Evolutionary conservation across 2,797 vertebrate species (phyloP).

Genomic region (Leptodactylus fallax): DNA sequence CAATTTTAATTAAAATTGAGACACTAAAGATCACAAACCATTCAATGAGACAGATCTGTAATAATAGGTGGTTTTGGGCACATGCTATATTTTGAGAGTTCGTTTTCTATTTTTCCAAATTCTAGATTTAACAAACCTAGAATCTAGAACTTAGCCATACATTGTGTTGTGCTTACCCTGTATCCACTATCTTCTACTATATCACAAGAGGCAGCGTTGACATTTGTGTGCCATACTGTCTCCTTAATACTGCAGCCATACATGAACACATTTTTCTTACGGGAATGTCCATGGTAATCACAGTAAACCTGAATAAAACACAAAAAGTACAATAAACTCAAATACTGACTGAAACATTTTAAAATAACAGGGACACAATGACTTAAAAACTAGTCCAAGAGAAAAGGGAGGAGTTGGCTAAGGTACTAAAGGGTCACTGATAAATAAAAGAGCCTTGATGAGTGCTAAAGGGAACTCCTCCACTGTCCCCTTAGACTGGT

Average conservation of each 20-base stretch:
- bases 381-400: neutral
- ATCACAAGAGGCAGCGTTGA: slow-evolving; percentile 83
- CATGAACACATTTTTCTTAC: slow-evolving; percentile 99
- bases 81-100: no score
- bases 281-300: slow-evolving; percentile 97
- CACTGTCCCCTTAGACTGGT: no score
- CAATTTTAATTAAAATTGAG: no score
- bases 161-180: slow-evolving; percentile 77
- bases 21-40: no score
- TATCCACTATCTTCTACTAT: slow-evolving; percentile 90
- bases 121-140: no score
- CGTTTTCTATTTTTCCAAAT: no score
- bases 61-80: no score
- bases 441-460: neutral
- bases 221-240: slow-evolving; percentile 91
- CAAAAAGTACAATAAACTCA: neutral
- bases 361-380: neutral
- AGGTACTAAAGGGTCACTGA: neutral
- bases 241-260: slow-evolving; percentile 98
- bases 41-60: no score
- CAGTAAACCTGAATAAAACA: slow-evolving; percentile 86
- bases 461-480: neutral
- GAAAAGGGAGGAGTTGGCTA: neutral
- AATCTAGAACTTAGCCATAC: no score
- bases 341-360: no score